Base-by-base conservation (phyloP, 2,113 vertebrate species). In the Gila orcuttii region DNA sequence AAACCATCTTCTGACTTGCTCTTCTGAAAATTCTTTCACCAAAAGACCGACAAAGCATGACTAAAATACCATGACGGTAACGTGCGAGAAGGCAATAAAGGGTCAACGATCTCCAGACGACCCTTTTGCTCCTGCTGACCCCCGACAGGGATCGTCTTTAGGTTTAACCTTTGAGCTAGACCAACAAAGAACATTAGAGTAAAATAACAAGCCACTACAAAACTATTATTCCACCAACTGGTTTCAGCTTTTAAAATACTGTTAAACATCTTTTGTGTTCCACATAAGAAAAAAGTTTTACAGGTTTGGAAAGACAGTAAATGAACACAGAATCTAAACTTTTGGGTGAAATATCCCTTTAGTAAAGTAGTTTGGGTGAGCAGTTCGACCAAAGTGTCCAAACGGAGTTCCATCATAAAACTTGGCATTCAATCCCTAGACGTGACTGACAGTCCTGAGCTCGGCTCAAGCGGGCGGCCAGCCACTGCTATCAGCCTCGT, bases 361-460 rank as follows among this genome's bases (percentile, higher is more conserved):
- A 25, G 45, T 45, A 45, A 13, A 47, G 23, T 42, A 74, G 23
- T 47, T 74, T 11, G 23, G 6, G 2, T 12, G 39, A 45, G 39
- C 42, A 74, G 71, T 23, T 45, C 15, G 39, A 74, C 23, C 42
- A 13, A 75, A 47, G n/a, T 17, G 42, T 50, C 42, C 42, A 11
- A 31, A 13, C 52, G 12, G 31, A 59, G 52, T n/a, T 79, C n/a
- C 57, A 25, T 62, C 78, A 62, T 80, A 64, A 80, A 80, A 62
- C 59, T 80, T 80, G 78, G 19, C 76, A 59, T 59, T 39, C 28
- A 79, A 59, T 69, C 62, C 31, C 45, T 17, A 57, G 21, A 19
- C 36, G 31, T 83, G 82, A 55, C 52, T 71, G 64, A 71, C 64
- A 71, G 39, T 15, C n/a, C 23, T 79, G 78, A 62, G 78, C 78